Conservation (phyloP, 2,113 vertebrate genomes). For the Microcebus murinus region DNA sequence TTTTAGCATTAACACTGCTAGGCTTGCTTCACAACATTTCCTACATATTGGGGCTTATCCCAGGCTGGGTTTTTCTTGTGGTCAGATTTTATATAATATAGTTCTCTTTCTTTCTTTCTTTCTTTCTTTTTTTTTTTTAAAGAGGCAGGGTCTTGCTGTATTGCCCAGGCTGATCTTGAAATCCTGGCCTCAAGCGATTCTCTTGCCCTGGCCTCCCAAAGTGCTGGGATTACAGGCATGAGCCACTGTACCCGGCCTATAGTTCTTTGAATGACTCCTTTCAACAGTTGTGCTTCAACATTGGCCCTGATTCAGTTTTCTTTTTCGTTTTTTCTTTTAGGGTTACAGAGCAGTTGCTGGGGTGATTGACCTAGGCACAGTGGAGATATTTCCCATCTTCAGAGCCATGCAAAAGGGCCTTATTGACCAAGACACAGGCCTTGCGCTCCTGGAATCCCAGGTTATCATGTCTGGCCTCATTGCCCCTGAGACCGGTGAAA, state of each 20-base stretch:
- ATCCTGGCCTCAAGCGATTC: not conserved
- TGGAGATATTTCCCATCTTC: constrained; percentile 95
- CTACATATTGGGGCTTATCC: constrained; percentile 45
- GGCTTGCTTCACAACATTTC: constrained; percentile 65
- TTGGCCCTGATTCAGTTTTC: constrained; percentile 61
- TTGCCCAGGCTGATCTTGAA: not conserved
- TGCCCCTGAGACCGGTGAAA: constrained; percentile 87
- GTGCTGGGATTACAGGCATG: not conserved
- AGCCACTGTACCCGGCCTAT: not conserved
- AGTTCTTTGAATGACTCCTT: constrained; percentile 28
- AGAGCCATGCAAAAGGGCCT: constrained; percentile 94
- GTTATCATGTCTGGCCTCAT: constrained; percentile 91
- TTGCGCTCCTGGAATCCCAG: constrained; percentile 92
- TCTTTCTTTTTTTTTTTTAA: too few species aligned
- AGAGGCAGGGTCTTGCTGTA: not conserved
- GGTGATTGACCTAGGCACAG: constrained; percentile 95
- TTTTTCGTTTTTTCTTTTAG: constrained; percentile 85
- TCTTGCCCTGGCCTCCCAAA: not conserved
- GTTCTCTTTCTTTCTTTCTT: not conserved
- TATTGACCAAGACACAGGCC: constrained; percentile 96
- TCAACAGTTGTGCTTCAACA: not conserved
- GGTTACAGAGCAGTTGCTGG: constrained; percentile 90
- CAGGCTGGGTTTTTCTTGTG: constrained; percentile 42
- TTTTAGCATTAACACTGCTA: constrained; percentile 5
- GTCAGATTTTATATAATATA: not conserved